phyloP scores from a whole-genome alignment of 2,797 vertebrate genomes.

The Poeciliopsis paucimaculata region DNA sequence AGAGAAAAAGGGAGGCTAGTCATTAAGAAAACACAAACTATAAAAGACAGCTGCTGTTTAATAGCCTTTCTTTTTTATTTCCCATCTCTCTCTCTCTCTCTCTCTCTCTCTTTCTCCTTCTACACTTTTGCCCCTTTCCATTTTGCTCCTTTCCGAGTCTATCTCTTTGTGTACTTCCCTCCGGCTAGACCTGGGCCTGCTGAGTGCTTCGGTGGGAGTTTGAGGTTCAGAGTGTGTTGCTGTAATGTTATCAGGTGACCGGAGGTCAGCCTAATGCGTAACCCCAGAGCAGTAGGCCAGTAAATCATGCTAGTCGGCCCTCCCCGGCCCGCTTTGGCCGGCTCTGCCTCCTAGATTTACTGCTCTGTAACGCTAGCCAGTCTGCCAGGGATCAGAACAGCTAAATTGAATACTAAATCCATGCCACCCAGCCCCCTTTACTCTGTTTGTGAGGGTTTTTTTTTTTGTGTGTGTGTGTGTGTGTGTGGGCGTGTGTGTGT shows the following conservation, averaged over 20 bases:
- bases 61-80: constrained; percentile 45
- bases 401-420: constrained; percentile 89
- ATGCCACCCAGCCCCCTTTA: constrained; percentile 71
- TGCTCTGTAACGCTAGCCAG: constrained; percentile 83
- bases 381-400: constrained; percentile 80
- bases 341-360: constrained; percentile 82
- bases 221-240: constrained; percentile 80
- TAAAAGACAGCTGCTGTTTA: constrained; percentile 69
- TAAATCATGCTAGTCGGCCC: constrained; percentile 79
- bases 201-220: constrained; percentile 78
- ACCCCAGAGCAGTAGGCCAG: constrained; percentile 76
- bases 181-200: constrained; percentile 67
- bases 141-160: constrained; percentile 21
- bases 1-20: constrained; percentile 50
- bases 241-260: constrained; percentile 81
- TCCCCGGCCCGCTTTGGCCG: constrained; percentile 74
- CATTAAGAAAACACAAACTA: constrained; percentile 67
- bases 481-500: too few relatives aligned
- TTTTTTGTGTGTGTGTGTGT: neutral
- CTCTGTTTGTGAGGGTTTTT: constrained; percentile 44
- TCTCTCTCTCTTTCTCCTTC: constrained; percentile 25
- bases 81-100: neutral
- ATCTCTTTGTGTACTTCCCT: constrained; percentile 52
- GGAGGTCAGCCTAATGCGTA: constrained; percentile 80
- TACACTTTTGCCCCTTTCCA: constrained; percentile 21